These are phyloP conservation scores for Muscicapa striata DNA, from an alignment of 2,797 vertebrate species.

Conservation along the genomic window DNA sequence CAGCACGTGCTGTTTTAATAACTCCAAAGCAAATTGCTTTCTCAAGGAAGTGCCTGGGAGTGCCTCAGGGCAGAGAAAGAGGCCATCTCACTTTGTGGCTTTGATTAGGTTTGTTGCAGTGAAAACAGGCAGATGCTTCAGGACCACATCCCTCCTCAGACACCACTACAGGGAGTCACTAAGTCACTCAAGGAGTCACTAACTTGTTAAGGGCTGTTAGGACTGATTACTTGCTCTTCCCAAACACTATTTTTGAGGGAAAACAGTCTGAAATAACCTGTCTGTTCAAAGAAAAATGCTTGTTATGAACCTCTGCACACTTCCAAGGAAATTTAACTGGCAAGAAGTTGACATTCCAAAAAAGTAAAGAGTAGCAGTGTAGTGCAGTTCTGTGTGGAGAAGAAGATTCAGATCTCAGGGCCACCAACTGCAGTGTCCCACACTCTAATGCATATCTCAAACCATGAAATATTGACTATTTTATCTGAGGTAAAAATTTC, in stretches of 20 bases:
- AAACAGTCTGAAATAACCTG: neutral
- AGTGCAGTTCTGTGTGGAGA: neutral
- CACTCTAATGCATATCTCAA: neutral
- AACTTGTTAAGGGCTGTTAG: neutral
- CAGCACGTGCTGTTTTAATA: neutral
- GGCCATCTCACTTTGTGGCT: neutral
- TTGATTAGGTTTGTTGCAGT: neutral
- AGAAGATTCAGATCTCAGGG: neutral
- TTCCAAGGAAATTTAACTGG: neutral
- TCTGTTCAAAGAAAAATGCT: neutral
- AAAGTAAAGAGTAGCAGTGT: neutral
- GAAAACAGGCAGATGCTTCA: neutral
- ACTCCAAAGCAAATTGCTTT: conserved; percentile 10
- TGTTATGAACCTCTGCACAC: neutral
- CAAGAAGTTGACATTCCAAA: neutral
- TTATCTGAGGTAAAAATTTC: neutral
- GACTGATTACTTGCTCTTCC: neutral
- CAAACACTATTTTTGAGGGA: neutral
- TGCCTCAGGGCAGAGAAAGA: neutral
- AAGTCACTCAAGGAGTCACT: neutral
- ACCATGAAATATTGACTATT: neutral
- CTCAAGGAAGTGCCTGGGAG: conserved; percentile 7
- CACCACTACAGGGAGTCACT: neutral
- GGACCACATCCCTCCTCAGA: neutral
- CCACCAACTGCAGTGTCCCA: neutral